Evolutionary conservation across 1,140 invertebrate genomes (phyloP).

Genomic region (Capitella teleta): DNA sequence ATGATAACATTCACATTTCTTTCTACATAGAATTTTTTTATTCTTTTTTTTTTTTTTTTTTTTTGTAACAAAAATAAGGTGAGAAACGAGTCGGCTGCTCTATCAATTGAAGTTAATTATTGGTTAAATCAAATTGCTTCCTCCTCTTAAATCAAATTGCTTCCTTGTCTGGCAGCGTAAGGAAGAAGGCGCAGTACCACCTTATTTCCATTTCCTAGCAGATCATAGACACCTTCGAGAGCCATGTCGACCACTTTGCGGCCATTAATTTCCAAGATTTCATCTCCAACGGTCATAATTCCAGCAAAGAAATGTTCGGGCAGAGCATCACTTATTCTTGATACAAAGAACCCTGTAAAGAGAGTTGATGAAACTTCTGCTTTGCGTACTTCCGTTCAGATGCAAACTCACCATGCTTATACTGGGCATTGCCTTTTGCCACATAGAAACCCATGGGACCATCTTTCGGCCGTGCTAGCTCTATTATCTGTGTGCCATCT

Average conservation of each 20-base stretch:
- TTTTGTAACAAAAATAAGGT: no score
- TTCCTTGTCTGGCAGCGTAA: no score
- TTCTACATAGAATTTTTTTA: no score
- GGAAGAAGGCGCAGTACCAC: no score
- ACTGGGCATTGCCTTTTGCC: conserved; percentile 29
- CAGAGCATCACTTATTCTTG: conserved; percentile 26
- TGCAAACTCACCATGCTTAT: conserved; percentile 26
- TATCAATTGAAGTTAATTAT: no score
- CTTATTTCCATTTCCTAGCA: conserved; percentile 16
- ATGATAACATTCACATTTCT: no score
- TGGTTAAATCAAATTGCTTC: no score
- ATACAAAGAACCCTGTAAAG: conserved; percentile 36
- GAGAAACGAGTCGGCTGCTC: no score
- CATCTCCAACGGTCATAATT: conserved; percentile 32
- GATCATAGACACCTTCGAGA: conserved; percentile 24
- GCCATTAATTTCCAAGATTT: conserved; percentile 36
- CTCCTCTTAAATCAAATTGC: no score
- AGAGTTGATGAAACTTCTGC: background rate
- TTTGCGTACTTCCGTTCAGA: background rate
- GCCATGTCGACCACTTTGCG: conserved; percentile 15
- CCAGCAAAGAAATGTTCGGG: conserved; percentile 29
- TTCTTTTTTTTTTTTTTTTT: no score
- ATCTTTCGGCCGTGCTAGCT: conserved; percentile 24
- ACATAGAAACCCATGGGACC: conserved; percentile 37
- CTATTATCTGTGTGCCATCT: conserved; percentile 30